Evolutionary conservation across 2,797 vertebrate species (phyloP), one percentile per base, ranked within the genome.

Genomic region (Zenarchopterus dispar): DNA sequence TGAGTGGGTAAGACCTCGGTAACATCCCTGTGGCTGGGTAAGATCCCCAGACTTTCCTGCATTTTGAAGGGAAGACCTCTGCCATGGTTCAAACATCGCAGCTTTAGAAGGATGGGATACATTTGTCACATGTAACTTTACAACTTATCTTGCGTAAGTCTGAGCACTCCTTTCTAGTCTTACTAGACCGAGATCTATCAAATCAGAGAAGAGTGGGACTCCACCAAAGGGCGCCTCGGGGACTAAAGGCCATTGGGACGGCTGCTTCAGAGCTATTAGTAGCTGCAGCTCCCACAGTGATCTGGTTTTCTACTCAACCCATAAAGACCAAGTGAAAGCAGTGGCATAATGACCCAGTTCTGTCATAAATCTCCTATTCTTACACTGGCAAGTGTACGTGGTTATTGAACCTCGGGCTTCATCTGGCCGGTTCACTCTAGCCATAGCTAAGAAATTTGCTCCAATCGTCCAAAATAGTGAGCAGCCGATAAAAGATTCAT

Each of bases 261-360:
- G 70, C 24, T 62, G 66, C 70, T 61, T 67, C 66, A 48, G 18
- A 60, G 71, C 78, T 52, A 45, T 24, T 72, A 69, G 56, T 68
- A 1, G 28, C 72, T 61, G 43, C 54, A 19, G 48, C 31, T 33
- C 31, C 60, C 68, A 44, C 77, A 75, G 46, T 15, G 54, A 9
- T 76, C 83, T 75, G 78, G 57, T 75, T 80, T 80, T 78, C 73
- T 52, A 55, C 67, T 75, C 60, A 72, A 21, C 31, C 62, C 39
- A 59, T 52, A 69, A 41, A 78, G 69, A 68, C 17, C 62, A 65
- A 54, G 7, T 18, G 63, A 71, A 67, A 76, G 59, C 66, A 39
- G 59, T 70, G 67, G 76, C 82, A 82, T 68, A 76, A 36, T 84
- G 82, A 88, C 87, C 84, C 51, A 79, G 42, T 82, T 86, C 77